Evolutionary conservation across 1,140 invertebrate genomes (phyloP), one percentile per base, ranked within the genome.

Genomic region (Phymastichus coffea): DNA sequence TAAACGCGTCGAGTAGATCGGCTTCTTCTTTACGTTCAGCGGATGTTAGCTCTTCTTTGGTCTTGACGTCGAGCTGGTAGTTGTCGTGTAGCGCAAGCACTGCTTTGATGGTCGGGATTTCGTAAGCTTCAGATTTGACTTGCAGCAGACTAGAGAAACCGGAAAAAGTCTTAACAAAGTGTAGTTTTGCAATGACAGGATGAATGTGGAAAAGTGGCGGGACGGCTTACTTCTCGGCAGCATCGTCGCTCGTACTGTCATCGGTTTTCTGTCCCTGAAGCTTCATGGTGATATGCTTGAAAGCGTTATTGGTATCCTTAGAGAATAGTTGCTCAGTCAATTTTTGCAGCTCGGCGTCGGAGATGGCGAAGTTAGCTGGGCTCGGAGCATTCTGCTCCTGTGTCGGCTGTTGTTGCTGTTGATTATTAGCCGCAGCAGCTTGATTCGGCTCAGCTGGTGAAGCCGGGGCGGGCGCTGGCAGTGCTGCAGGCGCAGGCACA

Each of bases 21-120:
- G 77, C 71, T 63, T 86, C 83, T 68, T 88, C 85, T 37, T 68
- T 68, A 8, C 75, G 75, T 62, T 87, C 83, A 19, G 81, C 78
- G 1, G 76, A 19, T 0, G 85, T 87, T 0, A 84, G 78, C 0
- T 63, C 70, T 65, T 88, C 87, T n/a, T 79, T 77, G 4, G 70
- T 75, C 6, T 75, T 81, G 1, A 82, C 80, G 33, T 83, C 76
- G 3, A 81, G 59, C 26, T 80, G 76, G 38, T 82, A 83, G 55
- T 82, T 82, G 58, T 83, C 76, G 40, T 78, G 72, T 7, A 83
- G 63, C 4, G 71, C 68, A 3, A 81, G 15, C 8, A 82, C 68
- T 9, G 76, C 74, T 57, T 80, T 76, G 2, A 82, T 69, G 2
- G 81, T 82, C 14, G 81, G 75, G 28, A 78, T 66, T 60, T 78